These are phyloP conservation scores for Zophobas morio DNA, from an alignment of 1,140 invertebrate genomes.

Conservation along the genomic window DNA sequence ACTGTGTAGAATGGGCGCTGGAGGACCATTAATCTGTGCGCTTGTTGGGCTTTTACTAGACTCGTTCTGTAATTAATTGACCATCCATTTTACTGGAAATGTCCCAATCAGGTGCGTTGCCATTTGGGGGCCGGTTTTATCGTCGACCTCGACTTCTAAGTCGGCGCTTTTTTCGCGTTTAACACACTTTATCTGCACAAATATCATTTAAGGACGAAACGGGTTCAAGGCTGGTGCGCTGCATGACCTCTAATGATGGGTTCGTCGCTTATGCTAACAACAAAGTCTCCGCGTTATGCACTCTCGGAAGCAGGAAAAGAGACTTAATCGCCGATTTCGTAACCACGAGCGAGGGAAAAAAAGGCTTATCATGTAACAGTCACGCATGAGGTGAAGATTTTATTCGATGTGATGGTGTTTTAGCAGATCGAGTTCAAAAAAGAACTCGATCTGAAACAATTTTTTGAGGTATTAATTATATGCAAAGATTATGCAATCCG, in stretches of 20 bases:
- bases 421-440: too few species aligned
- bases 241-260: not conserved
- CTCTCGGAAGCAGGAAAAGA: too few species aligned
- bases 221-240: constrained; percentile 3
- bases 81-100: not conserved
- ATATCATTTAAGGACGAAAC: constrained; percentile 8
- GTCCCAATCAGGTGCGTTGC: not conserved
- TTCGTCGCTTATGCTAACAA: not conserved
- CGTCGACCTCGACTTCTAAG: constrained; percentile 8
- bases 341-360: too few species aligned
- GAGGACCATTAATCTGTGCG: not conserved
- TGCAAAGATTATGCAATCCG: too few species aligned
- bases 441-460: too few species aligned
- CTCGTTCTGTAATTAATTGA: not conserved
- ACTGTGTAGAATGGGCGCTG: constrained; percentile 1
- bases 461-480: too few species aligned
- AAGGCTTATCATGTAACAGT: too few species aligned
- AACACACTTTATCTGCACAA: constrained; percentile 5
- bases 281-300: not conserved
- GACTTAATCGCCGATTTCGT: too few species aligned
- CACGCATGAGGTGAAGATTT: too few species aligned
- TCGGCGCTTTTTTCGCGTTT: constrained; percentile 3
- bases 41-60: too few species aligned
- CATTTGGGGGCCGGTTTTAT: not conserved
- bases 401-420: too few species aligned